Base-by-base conservation (phyloP, 2,888 invertebrate species). In the Andricus curvator region DNA sequence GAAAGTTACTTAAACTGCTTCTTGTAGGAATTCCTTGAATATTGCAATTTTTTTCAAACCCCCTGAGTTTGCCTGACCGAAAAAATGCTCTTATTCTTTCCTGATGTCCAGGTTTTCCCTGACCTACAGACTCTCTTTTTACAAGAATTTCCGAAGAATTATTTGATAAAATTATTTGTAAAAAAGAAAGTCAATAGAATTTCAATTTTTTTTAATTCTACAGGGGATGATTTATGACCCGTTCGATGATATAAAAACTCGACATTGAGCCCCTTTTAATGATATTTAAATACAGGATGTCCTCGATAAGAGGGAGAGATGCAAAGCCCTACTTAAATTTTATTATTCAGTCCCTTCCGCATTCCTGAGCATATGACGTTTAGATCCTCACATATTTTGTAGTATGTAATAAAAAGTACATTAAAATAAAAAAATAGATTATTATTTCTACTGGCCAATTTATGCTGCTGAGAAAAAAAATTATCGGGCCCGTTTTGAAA, bases 261-360 rank as follows among this genome's bases (percentile, higher is more conserved):
- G 48, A 48, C 48, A 6, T 51, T 51, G 17, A 20, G 51, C 17
- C 6, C 17, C 1, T 20, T 51, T 20, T 66, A 37, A 66, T 66
- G 66, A 66, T n/a, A 66, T 66, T 66, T 66, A 33, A 68, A 68
- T 68, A 68, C 41, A 67, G 67, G 22, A 67, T 67, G 44, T 44
- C 22, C 44, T 41, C 13, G 68, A 25, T 25, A 22, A 22, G 68
- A 48, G 48, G 44, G 68, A 68, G 22, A 33, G 65, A 25, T 8
- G 44, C 1, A 17, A 25, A 48, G 68, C 41, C 68, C 68, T 68
- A 68, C 44, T 68, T 68, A 68, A 25, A 68, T 68, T 68, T 68
- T 68, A 68, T 68, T 68, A 68, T 68, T 48, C 68, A 68, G 22
- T 68, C 68, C 48, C 68, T 68, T 68, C 44, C 44, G 25, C 44